Evolutionary conservation across 2,888 invertebrate species (phyloP).

Genomic region (Miltochrista miniata): DNA sequence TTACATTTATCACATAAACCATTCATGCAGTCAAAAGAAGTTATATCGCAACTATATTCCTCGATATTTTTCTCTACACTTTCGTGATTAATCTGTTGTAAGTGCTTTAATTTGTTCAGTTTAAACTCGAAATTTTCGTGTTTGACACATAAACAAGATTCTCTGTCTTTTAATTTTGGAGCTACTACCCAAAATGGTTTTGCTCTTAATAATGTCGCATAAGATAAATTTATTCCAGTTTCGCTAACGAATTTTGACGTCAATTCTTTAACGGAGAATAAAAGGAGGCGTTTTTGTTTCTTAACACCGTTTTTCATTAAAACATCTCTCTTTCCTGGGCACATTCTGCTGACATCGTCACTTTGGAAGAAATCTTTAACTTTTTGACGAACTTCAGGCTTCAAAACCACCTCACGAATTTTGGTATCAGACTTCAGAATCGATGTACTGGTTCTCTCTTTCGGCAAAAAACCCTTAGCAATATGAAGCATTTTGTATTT

Average conservation of each 20-base stretch:
- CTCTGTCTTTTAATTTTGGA: no score
- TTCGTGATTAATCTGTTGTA: no score
- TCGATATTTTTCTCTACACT: neutral
- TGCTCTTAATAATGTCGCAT: no score
- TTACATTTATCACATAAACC: neutral
- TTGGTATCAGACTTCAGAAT: neutral
- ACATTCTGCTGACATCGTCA: neutral
- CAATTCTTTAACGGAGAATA: neutral
- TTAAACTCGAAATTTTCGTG: no score
- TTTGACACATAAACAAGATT: no score
- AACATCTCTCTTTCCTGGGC: neutral
- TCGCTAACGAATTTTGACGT: no score
- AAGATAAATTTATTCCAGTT: no score
- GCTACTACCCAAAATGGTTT: no score
- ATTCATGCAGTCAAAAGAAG: neutral
- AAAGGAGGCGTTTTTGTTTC: neutral
- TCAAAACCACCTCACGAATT: neutral
- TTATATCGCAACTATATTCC: neutral
- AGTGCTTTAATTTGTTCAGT: no score
- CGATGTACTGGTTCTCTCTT: neutral
- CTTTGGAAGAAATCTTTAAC: neutral
- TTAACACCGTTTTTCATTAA: neutral
- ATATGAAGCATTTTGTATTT: neutral
- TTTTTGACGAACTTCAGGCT: neutral
- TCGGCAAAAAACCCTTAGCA: neutral